Percentiles rank a stretch among this genome's conserved stretches.
Conservation (phyloP, 2,888 invertebrate species). For the Isotomurus palustris region DNA sequence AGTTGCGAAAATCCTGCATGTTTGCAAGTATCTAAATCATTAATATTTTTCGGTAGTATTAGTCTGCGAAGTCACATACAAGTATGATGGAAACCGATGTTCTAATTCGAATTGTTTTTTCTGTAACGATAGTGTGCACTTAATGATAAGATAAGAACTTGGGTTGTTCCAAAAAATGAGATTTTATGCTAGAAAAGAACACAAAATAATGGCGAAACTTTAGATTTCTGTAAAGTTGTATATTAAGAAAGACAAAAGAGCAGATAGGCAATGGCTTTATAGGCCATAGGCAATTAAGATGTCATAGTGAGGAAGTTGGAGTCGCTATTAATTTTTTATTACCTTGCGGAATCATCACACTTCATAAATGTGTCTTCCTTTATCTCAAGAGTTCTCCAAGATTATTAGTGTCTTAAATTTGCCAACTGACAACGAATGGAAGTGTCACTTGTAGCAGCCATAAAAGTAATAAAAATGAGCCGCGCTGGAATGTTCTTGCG, state of each 20-base stretch:
- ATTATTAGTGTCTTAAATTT: neutral
- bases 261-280: slow-evolving; percentile 18
- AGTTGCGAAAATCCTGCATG: too few relatives aligned
- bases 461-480: neutral
- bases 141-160: too few relatives aligned
- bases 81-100: too few relatives aligned
- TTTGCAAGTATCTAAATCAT: too few relatives aligned
- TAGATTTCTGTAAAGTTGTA: too few relatives aligned
- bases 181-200: too few relatives aligned
- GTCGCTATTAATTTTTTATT: slow-evolving; percentile 29
- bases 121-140: too few relatives aligned
- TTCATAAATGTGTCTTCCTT: slow-evolving; percentile 16
- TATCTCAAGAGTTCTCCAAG: neutral
- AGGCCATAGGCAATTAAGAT: slow-evolving; percentile 28
- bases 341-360: slow-evolving; percentile 20
- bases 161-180: too few relatives aligned
- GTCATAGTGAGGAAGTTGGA: slow-evolving; percentile 17
- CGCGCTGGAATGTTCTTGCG: neutral
- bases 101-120: too few relatives aligned
- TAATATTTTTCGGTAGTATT: too few relatives aligned
- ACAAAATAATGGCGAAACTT: neutral
- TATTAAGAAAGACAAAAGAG: slow-evolving; percentile 1
- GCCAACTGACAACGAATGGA: too few relatives aligned
- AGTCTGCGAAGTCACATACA: too few relatives aligned
- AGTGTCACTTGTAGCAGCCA: neutral